Evolutionary conservation across 1,140 invertebrate species (phyloP).

Genomic region (Gryon sp.): DNA sequence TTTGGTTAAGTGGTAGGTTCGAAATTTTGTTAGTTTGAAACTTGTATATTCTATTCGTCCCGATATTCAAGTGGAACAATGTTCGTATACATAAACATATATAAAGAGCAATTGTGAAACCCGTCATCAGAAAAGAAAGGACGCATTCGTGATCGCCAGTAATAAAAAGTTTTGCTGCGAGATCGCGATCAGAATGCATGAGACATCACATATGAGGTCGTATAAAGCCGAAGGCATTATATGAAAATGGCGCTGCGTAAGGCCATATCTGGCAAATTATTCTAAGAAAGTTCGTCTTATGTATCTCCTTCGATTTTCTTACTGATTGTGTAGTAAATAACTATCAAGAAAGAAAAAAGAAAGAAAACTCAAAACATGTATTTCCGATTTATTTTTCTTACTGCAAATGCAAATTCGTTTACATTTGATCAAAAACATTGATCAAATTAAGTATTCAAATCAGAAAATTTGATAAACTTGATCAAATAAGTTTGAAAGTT

Average conservation of each 20-base stretch:
- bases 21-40: too few species aligned
- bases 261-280: conserved; percentile 53
- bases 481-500: too few species aligned
- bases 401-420: too few species aligned
- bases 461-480: too few species aligned
- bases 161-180: conserved; percentile 68
- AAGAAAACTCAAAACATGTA: too few species aligned
- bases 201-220: conserved; percentile 54
- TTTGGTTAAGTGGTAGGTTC: too few species aligned
- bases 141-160: conserved; percentile 66
- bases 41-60: conserved; percentile 37
- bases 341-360: conserved; percentile 2
- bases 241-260: conserved; percentile 63
- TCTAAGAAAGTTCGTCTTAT: conserved; percentile 32
- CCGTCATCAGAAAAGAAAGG: conserved; percentile 59
- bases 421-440: too few species aligned
- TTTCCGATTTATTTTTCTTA: too few species aligned
- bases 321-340: neutral
- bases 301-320: conserved; percentile 38
- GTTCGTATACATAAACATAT: conserved; percentile 32
- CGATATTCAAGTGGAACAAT: conserved; percentile 30
- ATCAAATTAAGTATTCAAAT: too few species aligned
- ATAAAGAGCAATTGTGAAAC: conserved; percentile 47
- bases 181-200: conserved; percentile 68
- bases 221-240: conserved; percentile 61